These are phyloP conservation scores for Pyrrhopygopsis socrates DNA, from an alignment of 2,888 invertebrate species.

Conservation along the genomic window DNA sequence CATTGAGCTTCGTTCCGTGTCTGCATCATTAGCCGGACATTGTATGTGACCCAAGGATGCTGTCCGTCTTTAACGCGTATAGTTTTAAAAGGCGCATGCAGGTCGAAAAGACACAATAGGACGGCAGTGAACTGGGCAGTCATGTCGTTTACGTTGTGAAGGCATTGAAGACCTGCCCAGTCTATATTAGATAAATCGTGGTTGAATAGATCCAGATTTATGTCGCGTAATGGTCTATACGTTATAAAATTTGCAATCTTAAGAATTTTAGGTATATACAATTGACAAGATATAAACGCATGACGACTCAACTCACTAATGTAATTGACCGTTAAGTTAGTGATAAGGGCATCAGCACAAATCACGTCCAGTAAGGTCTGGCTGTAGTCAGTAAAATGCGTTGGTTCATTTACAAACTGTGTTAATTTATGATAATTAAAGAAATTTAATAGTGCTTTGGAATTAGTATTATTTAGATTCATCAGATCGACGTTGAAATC, in stretches of 20 bases:
- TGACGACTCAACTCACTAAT: background rate
- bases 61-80: background rate
- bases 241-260: background rate
- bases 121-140: background rate
- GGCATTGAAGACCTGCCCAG: background rate
- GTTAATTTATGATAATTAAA: background rate
- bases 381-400: background rate
- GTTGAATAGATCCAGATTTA: background rate
- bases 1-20: background rate
- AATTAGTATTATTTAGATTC: background rate
- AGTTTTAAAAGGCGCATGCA: background rate
- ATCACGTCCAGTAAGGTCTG: background rate
- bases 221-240: conserved; percentile 3
- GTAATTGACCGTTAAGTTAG: background rate
- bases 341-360: background rate
- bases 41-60: conserved; percentile 5
- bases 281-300: background rate
- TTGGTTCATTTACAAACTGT: background rate
- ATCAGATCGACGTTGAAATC: background rate
- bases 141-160: background rate
- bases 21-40: background rate
- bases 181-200: background rate
- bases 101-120: background rate
- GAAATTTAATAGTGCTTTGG: background rate
- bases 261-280: background rate